Evolutionary conservation across 2,888 invertebrate genomes (phyloP), one percentile per base, ranked within the genome.

Genomic region (Campoletis raptor): DNA sequence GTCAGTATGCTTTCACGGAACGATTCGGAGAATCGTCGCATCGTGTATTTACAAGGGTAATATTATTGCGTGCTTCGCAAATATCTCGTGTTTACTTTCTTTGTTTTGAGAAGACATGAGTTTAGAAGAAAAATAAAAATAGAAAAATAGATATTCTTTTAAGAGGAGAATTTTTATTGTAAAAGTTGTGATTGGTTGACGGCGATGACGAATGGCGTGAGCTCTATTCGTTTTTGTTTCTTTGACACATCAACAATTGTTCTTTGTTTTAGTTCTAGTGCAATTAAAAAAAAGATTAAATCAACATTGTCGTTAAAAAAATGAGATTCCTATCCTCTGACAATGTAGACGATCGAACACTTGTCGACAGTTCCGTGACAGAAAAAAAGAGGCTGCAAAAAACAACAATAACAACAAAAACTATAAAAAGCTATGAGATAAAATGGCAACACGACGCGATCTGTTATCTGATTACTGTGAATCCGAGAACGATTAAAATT

Each of bases 11-110:
- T 77, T 88, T 86, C 82, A 81, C n/a, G 85, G 80, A 88, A 85
- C 84, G 88, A 83, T 89, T 89, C 89, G 85, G 74, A 73, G 89
- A 89, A 89, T 64, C 79, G 72, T 72, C 73, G 77, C 72, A 66
- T 78, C 86, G 79, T 37, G n/a, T 18, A 36, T 57, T 10, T 54
- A 30, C 10, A 54, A 12, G 36, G 70, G 52, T 83, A 30, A 80
- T 70, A 48, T 77, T 74, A 82, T 86, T 81, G 84, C 88, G 86
- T 86, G 86, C 73, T 61, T 61, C 74, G 81, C 64, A 64, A 40
- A 45, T 70, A 74, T 72, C 69, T 66, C 82, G 74, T 82, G 82
- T 42, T 67, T 79, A 72, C 69, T 81, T 83, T 64, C 76, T 80
- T 67, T 85, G 70, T 67, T 78, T 81, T 54, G 76, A 74, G 64